Base-by-base conservation (phyloP, 2,888 invertebrate species). In the Synanthedon tipuliformis region DNA sequence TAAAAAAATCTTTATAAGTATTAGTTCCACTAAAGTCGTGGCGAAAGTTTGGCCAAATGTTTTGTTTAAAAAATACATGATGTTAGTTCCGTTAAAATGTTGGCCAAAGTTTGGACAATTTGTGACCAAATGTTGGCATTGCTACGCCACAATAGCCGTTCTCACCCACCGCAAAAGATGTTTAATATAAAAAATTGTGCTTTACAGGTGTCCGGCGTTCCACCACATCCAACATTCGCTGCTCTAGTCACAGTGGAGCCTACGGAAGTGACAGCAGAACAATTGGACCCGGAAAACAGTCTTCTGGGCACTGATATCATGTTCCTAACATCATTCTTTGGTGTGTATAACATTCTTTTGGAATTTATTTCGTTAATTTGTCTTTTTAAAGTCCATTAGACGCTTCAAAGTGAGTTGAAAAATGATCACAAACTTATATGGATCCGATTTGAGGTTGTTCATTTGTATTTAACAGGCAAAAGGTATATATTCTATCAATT, bases 221-320 rank as follows among this genome's bases (percentile, higher is more conserved):
- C 81, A 57, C 69, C 83, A 51, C 78, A 82, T 66, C 74, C 88
- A 58, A 89, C 91, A 57, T 91, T 92, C 52, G 77, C 93, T 11
- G 91, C 93, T 27, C 93, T 94, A 68, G 89, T 95, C 59, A 93
- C 94, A 4, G 92, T 95, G 68, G 94, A 95, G 63, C 89, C 92
- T 7, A 92, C 93, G 45, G 87, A 86, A 55, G 71, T 67, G 0
- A 59, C 69, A 40, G 89, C 90, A 0, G 91, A 92, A 55, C 93
- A 92, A 61, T 88, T 90, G 52, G 93, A 94, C 71, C 90, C 91
- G 8, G 94, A 95, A 69, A 93, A 92, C 69, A 92, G 92, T 65
- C 89, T 96, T 55, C 90, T 97, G 51, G 97, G 97, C 58, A 97
- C 96, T 40, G 97, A 97, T 75, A 93, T 96, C 67, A 96, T 96